Evolutionary conservation across 2,888 invertebrate species (phyloP).

Genomic region (Acholoe squamosa): DNA sequence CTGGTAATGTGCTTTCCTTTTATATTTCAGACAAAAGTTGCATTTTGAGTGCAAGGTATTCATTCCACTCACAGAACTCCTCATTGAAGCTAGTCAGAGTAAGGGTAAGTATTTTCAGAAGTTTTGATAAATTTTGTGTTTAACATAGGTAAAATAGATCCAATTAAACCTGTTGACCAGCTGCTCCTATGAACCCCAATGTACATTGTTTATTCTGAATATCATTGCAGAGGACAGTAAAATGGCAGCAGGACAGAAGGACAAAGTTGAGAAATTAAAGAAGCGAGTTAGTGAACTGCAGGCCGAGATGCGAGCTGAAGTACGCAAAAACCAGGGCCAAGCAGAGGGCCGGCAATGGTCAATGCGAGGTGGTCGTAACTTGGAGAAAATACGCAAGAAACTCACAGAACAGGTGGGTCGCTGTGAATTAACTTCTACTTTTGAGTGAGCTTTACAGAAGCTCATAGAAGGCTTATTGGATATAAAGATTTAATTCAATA

Average conservation of each 20-base stretch:
- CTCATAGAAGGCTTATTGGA: too few relatives aligned
- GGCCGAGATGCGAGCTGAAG: slow-evolving; percentile 75
- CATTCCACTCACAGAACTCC: slow-evolving; percentile 92
- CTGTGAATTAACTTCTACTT: neutral
- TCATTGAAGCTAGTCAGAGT: slow-evolving; percentile 81
- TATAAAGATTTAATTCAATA: too few relatives aligned
- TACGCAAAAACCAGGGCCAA: slow-evolving; percentile 70
- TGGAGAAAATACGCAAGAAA: slow-evolving; percentile 94
- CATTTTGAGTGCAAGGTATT: slow-evolving; percentile 97
- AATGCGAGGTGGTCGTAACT: slow-evolving; percentile 64
- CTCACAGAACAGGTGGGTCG: slow-evolving; percentile 87
- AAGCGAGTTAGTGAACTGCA: slow-evolving; percentile 77
- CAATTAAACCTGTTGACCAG: too few relatives aligned
- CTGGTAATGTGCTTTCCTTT: slow-evolving; percentile 19
- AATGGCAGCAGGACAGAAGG: slow-evolving; percentile 42
- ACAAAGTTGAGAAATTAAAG: slow-evolving; percentile 76
- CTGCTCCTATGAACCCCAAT: too few relatives aligned
- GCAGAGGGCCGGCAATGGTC: slow-evolving; percentile 68
- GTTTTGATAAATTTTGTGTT: too few relatives aligned
- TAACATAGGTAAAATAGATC: too few relatives aligned
- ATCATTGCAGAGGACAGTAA: slow-evolving; percentile 32
- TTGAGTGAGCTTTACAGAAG: too few relatives aligned
- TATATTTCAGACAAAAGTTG: slow-evolving; percentile 89
- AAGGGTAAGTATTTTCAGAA: slow-evolving; percentile 64
- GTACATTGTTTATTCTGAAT: too few relatives aligned